These are phyloP conservation scores for Cyanoliseus patagonus DNA, from an alignment of 2,113 vertebrate species.

Conservation along the genomic window DNA sequence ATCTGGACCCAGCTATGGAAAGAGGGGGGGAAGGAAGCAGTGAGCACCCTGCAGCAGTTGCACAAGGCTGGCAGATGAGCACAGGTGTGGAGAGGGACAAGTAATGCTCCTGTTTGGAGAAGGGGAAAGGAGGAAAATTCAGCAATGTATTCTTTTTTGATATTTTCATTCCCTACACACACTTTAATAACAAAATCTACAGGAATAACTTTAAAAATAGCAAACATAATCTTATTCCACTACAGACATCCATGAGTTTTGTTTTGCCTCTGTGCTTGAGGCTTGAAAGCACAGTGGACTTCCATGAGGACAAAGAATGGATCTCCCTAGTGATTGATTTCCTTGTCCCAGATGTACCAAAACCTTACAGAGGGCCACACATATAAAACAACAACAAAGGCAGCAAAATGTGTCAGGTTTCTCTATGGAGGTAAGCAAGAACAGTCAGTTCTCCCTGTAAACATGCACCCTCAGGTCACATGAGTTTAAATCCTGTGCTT, in stretches of 20 bases:
- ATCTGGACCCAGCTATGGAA: accelerated
- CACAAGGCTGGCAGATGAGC: background rate
- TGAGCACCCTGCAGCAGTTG: background rate
- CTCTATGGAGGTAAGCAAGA: too few species aligned
- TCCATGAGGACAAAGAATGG: background rate
- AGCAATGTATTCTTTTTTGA: too few species aligned
- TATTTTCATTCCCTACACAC: accelerated
- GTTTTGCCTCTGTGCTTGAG: background rate
- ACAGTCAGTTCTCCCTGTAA: background rate
- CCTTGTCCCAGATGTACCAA: too few species aligned
- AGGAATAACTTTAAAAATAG: background rate
- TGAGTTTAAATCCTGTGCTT: background rate
- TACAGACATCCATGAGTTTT: background rate
- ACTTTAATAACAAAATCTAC: background rate
- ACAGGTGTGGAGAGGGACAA: background rate
- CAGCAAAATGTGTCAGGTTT: accelerated
- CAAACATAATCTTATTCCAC: accelerated
- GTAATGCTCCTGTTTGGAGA: background rate
- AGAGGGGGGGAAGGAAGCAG: background rate
- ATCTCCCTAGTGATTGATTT: background rate
- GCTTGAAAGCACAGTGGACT: accelerated
- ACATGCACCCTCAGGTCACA: background rate
- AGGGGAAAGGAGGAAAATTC: background rate
- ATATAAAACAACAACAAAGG: accelerated
- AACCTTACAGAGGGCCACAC: background rate